phyloP scores from a whole-genome alignment of 2,888 invertebrate species.

The Oscheius onirici region DNA sequence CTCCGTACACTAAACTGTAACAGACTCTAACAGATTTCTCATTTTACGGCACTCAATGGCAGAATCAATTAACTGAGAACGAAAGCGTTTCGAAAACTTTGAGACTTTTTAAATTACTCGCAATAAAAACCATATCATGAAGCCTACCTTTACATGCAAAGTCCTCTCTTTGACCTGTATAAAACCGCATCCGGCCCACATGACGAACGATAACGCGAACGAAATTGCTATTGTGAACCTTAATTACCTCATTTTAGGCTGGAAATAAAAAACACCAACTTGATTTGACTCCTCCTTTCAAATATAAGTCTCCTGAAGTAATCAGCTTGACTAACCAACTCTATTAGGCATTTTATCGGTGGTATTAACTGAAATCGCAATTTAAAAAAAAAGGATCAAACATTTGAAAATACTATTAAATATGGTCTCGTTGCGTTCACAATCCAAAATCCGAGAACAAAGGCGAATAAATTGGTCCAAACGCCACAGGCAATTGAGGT shows the following conservation, averaged over 20 bases:
- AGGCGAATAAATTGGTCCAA: slow-evolving; percentile 59
- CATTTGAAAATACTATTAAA: slow-evolving; percentile 7
- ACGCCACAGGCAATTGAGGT: slow-evolving; percentile 49
- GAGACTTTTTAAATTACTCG: no score
- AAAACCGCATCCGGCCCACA: slow-evolving; percentile 49
- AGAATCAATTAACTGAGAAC: no score
- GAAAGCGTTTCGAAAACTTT: no score
- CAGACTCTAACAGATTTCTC: no score
- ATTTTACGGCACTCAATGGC: no score
- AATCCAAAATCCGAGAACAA: slow-evolving; percentile 53
- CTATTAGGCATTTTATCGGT: slow-evolving; percentile 33
- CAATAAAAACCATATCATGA: no score
- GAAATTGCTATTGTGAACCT: slow-evolving; percentile 43
- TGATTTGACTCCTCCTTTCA: slow-evolving; percentile 48
- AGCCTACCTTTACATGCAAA: slow-evolving; percentile 32
- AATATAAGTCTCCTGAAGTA: slow-evolving; percentile 41
- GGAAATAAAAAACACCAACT: slow-evolving; percentile 33
- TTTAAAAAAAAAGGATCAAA: not conserved
- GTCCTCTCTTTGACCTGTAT: slow-evolving; percentile 49
- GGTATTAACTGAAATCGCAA: slow-evolving; percentile 35
- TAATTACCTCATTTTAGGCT: no score
- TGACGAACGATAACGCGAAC: slow-evolving; percentile 38
- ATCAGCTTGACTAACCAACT: slow-evolving; percentile 35
- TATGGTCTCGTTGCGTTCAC: slow-evolving; percentile 39
- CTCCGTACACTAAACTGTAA: no score